Percentiles rank a stretch among this genome's conserved stretches.
Conservation (phyloP, 1,140 invertebrate genomes). For the Popillia japonica region DNA sequence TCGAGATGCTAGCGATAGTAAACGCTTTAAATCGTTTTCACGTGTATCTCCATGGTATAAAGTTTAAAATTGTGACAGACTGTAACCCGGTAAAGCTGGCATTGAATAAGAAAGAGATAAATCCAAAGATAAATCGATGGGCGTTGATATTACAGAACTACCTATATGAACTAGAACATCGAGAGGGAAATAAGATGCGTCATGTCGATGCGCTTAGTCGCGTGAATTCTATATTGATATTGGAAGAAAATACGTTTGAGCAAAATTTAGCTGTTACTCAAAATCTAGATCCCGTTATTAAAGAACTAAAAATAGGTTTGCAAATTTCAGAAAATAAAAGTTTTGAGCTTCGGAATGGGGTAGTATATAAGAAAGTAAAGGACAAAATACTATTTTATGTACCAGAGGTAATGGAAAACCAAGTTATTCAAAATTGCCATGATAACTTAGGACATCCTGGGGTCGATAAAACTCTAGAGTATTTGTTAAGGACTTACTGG, state of each 20-base stretch:
- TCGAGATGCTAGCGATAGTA: no score
- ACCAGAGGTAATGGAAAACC: conserved; percentile 40
- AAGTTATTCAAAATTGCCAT: no score
- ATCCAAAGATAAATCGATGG: no score
- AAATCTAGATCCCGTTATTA: conserved; percentile 36
- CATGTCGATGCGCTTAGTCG: conserved; percentile 56
- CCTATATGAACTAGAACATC: no score
- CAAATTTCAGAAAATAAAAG: neutral
- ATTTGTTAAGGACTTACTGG: conserved; percentile 45
- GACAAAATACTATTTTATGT: conserved; percentile 43
- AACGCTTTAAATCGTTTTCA: no score
- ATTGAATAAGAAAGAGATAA: conserved; percentile 48
- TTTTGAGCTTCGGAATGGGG: conserved; percentile 43
- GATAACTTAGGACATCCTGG: conserved; percentile 44
- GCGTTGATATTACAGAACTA: no score
- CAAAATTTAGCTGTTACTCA: no score
- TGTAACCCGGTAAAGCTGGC: conserved; percentile 51
- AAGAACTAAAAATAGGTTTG: conserved; percentile 18
- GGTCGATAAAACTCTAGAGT: conserved; percentile 41
- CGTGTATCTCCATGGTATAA: conserved; percentile 55
- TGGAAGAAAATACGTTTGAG: no score
- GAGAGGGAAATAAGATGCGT: no score
- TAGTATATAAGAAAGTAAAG: conserved; percentile 41
- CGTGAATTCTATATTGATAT: conserved; percentile 29
- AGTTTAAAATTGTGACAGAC: conserved; percentile 58